phyloP scores from a whole-genome alignment of 2,888 invertebrate species.

The Physocephala rufipes region DNA sequence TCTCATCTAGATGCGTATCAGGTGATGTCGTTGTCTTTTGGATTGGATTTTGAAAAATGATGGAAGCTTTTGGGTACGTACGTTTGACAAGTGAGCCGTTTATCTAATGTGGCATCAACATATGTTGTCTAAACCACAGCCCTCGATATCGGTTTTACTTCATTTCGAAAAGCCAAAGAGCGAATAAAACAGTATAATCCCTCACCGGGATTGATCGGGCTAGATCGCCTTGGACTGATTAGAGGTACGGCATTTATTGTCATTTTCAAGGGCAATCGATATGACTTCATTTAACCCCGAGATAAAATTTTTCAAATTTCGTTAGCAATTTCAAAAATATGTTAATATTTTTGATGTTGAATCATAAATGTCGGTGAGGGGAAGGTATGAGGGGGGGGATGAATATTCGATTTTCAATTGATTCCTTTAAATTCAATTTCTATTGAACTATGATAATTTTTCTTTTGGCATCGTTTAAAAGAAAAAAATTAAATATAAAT shows the following conservation, averaged over 20 bases:
- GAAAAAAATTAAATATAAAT: too few species aligned
- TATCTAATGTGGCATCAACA: conserved; percentile 67
- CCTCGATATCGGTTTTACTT: too few species aligned
- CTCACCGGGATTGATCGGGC: conserved; percentile 36
- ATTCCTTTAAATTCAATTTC: not conserved
- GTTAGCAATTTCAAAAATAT: conserved; percentile 37
- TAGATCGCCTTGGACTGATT: conserved; percentile 36
- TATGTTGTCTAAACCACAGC: conserved; percentile 54
- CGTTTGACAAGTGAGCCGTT: conserved; percentile 61
- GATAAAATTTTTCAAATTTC: conserved; percentile 8
- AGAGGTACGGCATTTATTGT: conserved; percentile 37
- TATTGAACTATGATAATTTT: not conserved
- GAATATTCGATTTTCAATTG: not conserved
- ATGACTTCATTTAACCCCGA: conserved; percentile 52
- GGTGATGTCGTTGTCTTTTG: not conserved
- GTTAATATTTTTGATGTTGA: conserved; percentile 30
- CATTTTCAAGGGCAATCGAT: conserved; percentile 17
- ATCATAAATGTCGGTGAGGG: not conserved
- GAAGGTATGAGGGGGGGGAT: not conserved
- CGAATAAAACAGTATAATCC: conserved; percentile 13
- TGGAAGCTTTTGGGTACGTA: too few species aligned
- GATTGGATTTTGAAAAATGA: conserved; percentile 20
- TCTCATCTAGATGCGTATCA: too few species aligned
- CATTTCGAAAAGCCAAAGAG: not conserved
- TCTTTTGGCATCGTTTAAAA: too few species aligned